These are phyloP conservation scores for Triops cancriformis DNA, from an alignment of 1,140 invertebrate species.

Conservation along the genomic window DNA sequence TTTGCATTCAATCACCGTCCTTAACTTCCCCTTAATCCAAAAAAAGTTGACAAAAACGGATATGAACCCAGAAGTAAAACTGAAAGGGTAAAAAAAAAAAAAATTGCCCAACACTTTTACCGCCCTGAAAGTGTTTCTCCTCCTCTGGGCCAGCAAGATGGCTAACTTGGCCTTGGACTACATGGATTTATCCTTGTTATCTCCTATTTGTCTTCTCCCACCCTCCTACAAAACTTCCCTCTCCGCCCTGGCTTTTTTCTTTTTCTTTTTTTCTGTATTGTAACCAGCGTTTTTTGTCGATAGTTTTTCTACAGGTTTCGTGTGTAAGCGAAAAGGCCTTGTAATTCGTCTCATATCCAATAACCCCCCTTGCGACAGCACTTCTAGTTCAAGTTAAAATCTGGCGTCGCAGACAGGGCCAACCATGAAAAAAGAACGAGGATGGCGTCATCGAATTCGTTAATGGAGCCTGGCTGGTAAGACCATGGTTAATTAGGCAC, in stretches of 20 bases:
- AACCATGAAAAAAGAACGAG: too few species aligned
- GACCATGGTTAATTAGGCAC: too few species aligned
- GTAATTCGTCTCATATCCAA: neutral
- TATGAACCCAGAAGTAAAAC: neutral
- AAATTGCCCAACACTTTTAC: neutral
- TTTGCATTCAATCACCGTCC: neutral
- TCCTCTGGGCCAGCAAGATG: neutral
- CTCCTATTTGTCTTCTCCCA: neutral
- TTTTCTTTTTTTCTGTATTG: too few species aligned
- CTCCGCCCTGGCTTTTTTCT: too few species aligned
- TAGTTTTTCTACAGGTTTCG: neutral
- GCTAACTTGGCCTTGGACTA: constrained; percentile 12
- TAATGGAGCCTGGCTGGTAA: too few species aligned
- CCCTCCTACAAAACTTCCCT: too few species aligned
- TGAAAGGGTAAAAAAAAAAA: neutral
- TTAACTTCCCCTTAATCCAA: neutral
- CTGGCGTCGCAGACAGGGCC: neutral
- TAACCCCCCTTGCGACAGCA: neutral
- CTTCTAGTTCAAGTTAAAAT: neutral
- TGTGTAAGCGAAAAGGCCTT: neutral
- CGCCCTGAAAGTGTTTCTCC: neutral
- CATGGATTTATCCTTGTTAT: constrained; percentile 14
- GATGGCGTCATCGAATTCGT: too few species aligned
- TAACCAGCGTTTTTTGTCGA: too few species aligned
- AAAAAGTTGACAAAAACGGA: neutral